phyloP scores from a whole-genome alignment of 2,113 vertebrate genomes.

The Nerophis ophidion region DNA sequence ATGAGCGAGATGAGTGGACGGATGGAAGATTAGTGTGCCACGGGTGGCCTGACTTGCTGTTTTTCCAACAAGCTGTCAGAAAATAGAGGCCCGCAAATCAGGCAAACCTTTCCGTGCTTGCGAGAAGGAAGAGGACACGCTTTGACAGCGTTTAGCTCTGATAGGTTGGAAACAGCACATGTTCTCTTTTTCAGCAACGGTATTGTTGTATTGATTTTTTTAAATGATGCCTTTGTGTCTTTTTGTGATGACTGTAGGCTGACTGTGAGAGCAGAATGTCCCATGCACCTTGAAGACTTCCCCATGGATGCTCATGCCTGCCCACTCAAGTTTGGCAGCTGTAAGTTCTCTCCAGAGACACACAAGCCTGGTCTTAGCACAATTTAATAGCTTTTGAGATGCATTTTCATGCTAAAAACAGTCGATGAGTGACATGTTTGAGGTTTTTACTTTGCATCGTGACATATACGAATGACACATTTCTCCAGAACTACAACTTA shows the following conservation, averaged over 20 bases:
- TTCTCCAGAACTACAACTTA: too few relatives aligned
- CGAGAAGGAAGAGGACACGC: conserved; percentile 11
- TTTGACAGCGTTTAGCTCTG: conserved; percentile 21
- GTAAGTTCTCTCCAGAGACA: conserved; percentile 59
- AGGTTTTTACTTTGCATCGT: too few relatives aligned
- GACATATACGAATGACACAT: too few relatives aligned
- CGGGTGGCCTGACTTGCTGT: conserved; percentile 49
- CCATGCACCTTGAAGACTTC: conserved; percentile 80
- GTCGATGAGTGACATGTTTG: too few relatives aligned
- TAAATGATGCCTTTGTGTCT: conserved; percentile 11
- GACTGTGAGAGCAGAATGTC: conserved; percentile 77
- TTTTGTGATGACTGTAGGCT: conserved; percentile 54
- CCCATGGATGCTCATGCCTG: conserved; percentile 81
- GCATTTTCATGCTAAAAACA: too few relatives aligned
- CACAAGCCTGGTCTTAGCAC: background rate
- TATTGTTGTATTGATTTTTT: background rate
- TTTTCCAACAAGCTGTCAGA: conserved; percentile 60
- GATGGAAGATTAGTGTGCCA: conserved; percentile 66
- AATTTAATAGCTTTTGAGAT: background rate
- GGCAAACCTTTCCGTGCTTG: conserved; percentile 33
- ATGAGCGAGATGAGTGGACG: conserved; percentile 62
- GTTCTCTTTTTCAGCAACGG: conserved; percentile 2
- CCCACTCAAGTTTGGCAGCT: conserved; percentile 79
- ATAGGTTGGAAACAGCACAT: background rate
- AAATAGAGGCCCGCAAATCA: conserved; percentile 45